Conservation (phyloP, 1,140 invertebrate genomes). For the Pseudoatta argentina region DNA sequence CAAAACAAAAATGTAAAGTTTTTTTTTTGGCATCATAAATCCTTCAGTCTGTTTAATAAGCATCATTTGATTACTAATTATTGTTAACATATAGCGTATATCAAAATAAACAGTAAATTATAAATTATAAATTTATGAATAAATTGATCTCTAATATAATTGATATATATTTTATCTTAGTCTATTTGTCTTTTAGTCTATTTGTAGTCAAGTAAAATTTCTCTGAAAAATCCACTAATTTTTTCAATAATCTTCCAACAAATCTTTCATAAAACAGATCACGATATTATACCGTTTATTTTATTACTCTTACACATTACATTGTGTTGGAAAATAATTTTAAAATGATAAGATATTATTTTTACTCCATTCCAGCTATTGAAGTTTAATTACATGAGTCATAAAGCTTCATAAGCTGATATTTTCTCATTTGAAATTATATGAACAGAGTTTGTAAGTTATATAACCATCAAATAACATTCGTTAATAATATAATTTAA, state of each 20-base stretch:
- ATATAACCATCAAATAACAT: slow-evolving; percentile 35
- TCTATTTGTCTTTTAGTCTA: background rate
- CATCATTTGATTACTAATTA: background rate
- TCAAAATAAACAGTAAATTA: background rate
- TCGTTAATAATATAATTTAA: slow-evolving; percentile 41
- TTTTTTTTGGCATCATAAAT: background rate
- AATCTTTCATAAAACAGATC: background rate
- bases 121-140: background rate
- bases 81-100: background rate
- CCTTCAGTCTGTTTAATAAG: background rate
- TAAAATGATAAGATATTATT: background rate
- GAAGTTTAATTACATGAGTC: background rate
- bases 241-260: background rate
- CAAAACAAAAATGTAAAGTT: background rate
- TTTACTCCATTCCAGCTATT: background rate
- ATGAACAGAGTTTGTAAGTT: slow-evolving; percentile 7
- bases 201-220: background rate
- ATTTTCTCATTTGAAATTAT: slow-evolving; percentile 1
- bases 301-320: background rate
- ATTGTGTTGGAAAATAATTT: background rate
- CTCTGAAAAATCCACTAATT: background rate
- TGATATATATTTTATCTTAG: background rate
- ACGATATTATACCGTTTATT: background rate
- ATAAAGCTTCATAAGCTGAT: background rate
- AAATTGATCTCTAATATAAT: background rate